A percentile compares a stretch with the other conserved stretches of the same genome.
These are phyloP conservation scores for Bucorvus abyssinicus DNA, from an alignment of 2,797 vertebrate species.

Conservation along the genomic window DNA sequence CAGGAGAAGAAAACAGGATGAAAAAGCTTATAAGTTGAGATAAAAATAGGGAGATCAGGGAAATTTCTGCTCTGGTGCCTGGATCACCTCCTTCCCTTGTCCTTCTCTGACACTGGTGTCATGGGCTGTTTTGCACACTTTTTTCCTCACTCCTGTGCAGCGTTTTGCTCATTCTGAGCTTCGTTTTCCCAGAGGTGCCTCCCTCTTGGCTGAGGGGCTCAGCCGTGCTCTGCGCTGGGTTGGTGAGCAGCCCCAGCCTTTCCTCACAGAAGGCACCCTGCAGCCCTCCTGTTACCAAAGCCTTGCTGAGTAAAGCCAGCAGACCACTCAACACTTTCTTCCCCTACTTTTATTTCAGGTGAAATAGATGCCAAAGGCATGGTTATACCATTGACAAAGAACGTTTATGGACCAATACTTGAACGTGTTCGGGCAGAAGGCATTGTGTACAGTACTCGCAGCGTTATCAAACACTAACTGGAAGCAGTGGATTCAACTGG, in stretches of 20 bases:
- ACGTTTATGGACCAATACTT: slow-evolving; percentile 86
- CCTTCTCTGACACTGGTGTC: not conserved
- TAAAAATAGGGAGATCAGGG: not conserved
- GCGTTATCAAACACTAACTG: slow-evolving; percentile 68
- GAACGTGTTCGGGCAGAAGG: slow-evolving; percentile 87
- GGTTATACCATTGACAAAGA: slow-evolving; percentile 86
- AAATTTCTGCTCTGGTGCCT: not conserved
- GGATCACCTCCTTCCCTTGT: not conserved
- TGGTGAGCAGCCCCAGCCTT: not conserved
- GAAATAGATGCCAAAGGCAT: slow-evolving; percentile 89
- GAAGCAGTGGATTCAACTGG: not conserved
- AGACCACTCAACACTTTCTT: not conserved
- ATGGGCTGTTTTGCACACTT: not conserved
- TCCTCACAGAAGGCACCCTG: not conserved
- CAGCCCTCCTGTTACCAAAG: not conserved
- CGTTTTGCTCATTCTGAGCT: accelerated
- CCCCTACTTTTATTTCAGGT: slow-evolving; percentile 74
- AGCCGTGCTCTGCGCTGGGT: not conserved
- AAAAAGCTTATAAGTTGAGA: not conserved
- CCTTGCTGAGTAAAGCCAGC: not conserved
- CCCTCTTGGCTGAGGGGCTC: too few relatives aligned
- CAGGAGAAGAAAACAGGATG: not conserved
- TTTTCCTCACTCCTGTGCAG: not conserved
- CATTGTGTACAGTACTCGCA: slow-evolving; percentile 81
- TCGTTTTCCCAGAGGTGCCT: not conserved